Evolutionary conservation across 2,797 vertebrate species (phyloP), one percentile per base, ranked within the genome.

Genomic region (Lacerta bilineata): DNA sequence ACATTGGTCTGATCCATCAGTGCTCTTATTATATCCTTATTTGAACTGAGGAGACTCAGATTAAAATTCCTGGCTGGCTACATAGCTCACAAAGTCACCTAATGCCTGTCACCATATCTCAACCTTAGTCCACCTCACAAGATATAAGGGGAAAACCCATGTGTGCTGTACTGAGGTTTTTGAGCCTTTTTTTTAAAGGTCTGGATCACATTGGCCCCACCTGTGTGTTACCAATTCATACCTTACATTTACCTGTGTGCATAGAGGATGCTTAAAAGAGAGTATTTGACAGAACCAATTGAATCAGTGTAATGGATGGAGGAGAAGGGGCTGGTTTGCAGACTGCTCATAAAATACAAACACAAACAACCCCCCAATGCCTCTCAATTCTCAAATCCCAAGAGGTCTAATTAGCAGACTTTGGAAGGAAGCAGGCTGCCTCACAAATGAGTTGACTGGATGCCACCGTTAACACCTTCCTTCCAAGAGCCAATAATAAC

Each of bases 351-450:
- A 18, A 77, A 76, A 68, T 13, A 68, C 25, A 72, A 33, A 77
- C 78, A 86, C 86, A 85, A 81, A 92, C 59, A 75, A 81, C 80
- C 82, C 91, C 39, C 5, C 25, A 66, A 81, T 69, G 43, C 18
- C 25, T 68, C 46, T 36, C 39, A 33, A 23, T 66, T 29, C 39
- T 55, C 10, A 50, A 85, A 41, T 94, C 93, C 85, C 91, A 82
- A 59, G 85, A 87, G 92, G 84, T 79, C 89, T 88, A 92, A 94
- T 94, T 95, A 93, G 86, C 81, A 86, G 87, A 71, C 33, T n/a
- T 29, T 84, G 88, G 69, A 75, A 90, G 39, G 69, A 77, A 80
- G 41, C 55, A 33, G 27, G 64, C 59, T 23, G 59, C 59, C 13
- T 66, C 43, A 8, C 29, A 23, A 64, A 68, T n/a, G 17, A 78